Conservation (phyloP, 2,797 vertebrate genomes). For the Hydrolagus colliei region DNA sequence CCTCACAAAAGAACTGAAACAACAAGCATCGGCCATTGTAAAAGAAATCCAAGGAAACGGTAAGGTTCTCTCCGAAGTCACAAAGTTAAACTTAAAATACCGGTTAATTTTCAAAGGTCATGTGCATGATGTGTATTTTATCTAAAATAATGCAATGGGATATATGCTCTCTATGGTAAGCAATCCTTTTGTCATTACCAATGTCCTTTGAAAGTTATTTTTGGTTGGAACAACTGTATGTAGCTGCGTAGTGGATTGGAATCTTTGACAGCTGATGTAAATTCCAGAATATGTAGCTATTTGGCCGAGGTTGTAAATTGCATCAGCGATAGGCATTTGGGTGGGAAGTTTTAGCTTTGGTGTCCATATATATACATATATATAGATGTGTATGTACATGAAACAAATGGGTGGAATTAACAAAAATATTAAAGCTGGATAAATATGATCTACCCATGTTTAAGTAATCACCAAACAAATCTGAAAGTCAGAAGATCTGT, state of each 20-base stretch:
- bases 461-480: background rate
- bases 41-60: conserved; percentile 80
- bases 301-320: conserved; percentile 57
- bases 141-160: conserved; percentile 68
- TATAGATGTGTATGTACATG: background rate
- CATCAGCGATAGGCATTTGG: conserved; percentile 48
- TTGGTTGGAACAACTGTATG: conserved; percentile 71
- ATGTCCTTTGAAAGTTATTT: conserved; percentile 77
- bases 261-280: conserved; percentile 79
- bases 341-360: background rate
- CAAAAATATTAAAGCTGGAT: background rate
- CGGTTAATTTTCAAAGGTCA: background rate
- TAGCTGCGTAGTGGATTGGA: conserved; percentile 57
- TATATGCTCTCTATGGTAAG: conserved; percentile 65
- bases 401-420: background rate
- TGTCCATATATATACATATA: background rate
- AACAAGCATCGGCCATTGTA: conserved; percentile 83
- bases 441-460: background rate
- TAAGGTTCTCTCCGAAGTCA: conserved; percentile 46
- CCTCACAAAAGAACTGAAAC: conserved; percentile 78
- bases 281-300: conserved; percentile 64
- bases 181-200: conserved; percentile 77
- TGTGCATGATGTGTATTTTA: conserved; percentile 42
- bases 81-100: background rate
- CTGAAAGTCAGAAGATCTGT: background rate